A percentile compares a stretch with the other conserved stretches of the same genome.
These are phyloP conservation scores for Piscicola geometra DNA, from an alignment of 2,888 invertebrate genomes.

Conservation along the genomic window DNA sequence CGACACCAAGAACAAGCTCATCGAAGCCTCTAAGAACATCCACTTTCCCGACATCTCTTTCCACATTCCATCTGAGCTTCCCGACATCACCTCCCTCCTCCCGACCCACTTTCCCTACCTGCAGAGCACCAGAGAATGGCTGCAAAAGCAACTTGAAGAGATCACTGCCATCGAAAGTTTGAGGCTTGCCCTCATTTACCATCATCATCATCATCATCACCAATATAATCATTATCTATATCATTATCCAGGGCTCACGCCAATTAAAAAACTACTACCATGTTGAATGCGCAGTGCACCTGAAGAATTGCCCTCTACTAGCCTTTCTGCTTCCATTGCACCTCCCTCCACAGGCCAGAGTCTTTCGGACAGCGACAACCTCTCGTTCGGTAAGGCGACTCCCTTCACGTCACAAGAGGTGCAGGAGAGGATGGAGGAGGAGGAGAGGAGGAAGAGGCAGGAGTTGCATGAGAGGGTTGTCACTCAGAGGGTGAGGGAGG, in stretches of 20 bases:
- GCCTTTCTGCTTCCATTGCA: too few species aligned
- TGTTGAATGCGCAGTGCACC: too few species aligned
- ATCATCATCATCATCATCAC: too few species aligned
- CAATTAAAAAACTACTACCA: too few species aligned
- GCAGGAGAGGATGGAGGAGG: slow-evolving; percentile 39
- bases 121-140: not conserved
- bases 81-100: not conserved
- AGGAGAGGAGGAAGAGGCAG: slow-evolving; percentile 63
- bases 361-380: not conserved
- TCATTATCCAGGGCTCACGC: too few species aligned
- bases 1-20: slow-evolving; percentile 48
- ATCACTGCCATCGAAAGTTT: not conserved
- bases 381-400: not conserved
- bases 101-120: not conserved
- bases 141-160: not conserved
- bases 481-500: slow-evolving; percentile 62
- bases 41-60: not conserved
- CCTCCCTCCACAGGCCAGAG: not conserved
- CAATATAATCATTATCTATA: too few species aligned
- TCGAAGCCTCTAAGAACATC: slow-evolving; percentile 17
- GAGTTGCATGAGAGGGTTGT: slow-evolving; percentile 84
- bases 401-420: not conserved
- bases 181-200: not conserved
- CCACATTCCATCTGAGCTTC: slow-evolving; percentile 3
- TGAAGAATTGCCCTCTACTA: too few species aligned